Evolutionary conservation across 2,888 invertebrate genomes (phyloP).

Genomic region (Mylabris sibirica): DNA sequence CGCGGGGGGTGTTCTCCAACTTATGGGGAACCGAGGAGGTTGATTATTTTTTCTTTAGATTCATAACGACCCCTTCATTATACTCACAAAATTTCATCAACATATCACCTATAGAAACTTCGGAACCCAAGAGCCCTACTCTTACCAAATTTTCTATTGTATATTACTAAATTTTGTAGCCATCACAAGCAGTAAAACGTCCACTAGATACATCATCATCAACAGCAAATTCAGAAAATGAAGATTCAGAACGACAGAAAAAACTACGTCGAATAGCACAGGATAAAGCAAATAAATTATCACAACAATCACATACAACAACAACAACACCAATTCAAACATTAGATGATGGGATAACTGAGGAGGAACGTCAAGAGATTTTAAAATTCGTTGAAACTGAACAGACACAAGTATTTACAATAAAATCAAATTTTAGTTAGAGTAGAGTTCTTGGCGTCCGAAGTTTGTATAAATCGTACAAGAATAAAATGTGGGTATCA

Average conservation of each 20-base stretch:
- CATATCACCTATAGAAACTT: too few relatives aligned
- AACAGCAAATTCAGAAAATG: constrained; percentile 64
- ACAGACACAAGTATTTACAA: constrained; percentile 70
- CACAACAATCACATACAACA: constrained; percentile 59
- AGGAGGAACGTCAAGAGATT: constrained; percentile 82
- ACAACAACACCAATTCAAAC: constrained; percentile 62
- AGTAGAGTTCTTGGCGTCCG: too few relatives aligned
- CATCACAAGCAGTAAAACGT: constrained; percentile 83
- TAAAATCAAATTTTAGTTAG: too few relatives aligned
- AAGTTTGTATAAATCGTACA: too few relatives aligned
- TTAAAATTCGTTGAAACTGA: constrained; percentile 84
- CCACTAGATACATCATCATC: constrained; percentile 56
- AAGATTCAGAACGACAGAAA: constrained; percentile 70
- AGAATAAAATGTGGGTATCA: too few relatives aligned
- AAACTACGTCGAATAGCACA: constrained; percentile 70
- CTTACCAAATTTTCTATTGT: too few relatives aligned
- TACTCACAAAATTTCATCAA: too few relatives aligned
- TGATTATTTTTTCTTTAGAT: too few relatives aligned
- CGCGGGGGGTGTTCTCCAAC: too few relatives aligned
- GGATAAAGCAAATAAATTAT: constrained; percentile 63
- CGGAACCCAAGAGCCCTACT: too few relatives aligned
- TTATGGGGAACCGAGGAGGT: too few relatives aligned
- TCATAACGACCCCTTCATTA: too few relatives aligned
- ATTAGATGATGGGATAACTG: constrained; percentile 64
- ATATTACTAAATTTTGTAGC: constrained; percentile 63